Base-by-base conservation (phyloP, 2,888 invertebrate genomes). In the Epinotia bilunana region DNA sequence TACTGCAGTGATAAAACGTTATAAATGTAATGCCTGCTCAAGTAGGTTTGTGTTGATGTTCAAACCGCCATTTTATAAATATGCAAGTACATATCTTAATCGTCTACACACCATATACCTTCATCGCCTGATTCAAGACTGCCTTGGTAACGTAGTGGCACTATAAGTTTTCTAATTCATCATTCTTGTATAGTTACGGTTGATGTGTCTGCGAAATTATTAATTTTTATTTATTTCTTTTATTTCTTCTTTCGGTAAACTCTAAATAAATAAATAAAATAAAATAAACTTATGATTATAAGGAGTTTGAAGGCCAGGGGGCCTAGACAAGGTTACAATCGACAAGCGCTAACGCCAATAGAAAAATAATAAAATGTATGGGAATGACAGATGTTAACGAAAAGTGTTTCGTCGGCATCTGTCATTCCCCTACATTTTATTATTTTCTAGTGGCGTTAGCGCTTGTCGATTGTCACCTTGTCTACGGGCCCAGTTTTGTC, bases 131-230 rank as follows among this genome's bases (percentile, higher is more conserved):
- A 6, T 62, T 58, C 33, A 46, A 74, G 68, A 69, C 57, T 62
- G 28, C 39, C 57, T 69, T 73, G 46, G 18, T 72, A 43, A 28
- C 33, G 69, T 74, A 74, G 74, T 74, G 58, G 63, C 74, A 70
- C 63, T 23, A 46, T 18, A 68, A 73, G 62, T 73, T 46, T 69
- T 60, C 67, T 64, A 70, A 74, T 76, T 65, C 68, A 72, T 61
- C 74, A 62, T 69, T 76, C 74, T 68, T 78, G 73, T 78, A 77
- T 79, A 74, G 74, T 72, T 74, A 73, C 69, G 69, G 69, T 69
- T 69, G 69, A 23, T 69, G 69, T 69, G 69, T 69, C 69, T 69
- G 69, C 69, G 69, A 69, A 69, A 60, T 71, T 53, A 7, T 33
- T 55, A 43, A 23, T 69, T 55, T 18, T 49, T 70, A 12, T 61